phyloP scores from a whole-genome alignment of 2,113 vertebrate genomes.

The Campylomormyrus numenius region DNA sequence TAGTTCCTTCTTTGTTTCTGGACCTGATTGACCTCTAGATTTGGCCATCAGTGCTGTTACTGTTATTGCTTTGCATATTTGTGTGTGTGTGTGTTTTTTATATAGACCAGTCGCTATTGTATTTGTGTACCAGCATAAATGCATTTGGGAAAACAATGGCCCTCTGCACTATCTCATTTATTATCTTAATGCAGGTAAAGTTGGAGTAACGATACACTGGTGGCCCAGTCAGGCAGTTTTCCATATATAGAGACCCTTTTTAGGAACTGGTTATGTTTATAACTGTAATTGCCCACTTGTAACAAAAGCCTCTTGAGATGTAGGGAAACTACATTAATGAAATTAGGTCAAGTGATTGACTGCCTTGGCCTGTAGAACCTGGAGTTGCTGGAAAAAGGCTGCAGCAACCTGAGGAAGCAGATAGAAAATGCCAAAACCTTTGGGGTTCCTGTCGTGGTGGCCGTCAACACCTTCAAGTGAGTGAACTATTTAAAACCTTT shows the following conservation, averaged over 20 bases:
- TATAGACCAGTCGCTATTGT: background rate
- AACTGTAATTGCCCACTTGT: background rate
- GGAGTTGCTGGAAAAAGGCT: conserved; percentile 81
- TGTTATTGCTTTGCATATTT: background rate
- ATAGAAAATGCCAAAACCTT: conserved; percentile 85
- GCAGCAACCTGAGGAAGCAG: conserved; percentile 87
- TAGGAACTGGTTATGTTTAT: background rate
- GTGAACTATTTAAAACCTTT: conserved; percentile 29
- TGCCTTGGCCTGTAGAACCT: conserved; percentile 69
- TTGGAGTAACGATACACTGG: background rate
- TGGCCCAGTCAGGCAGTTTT: background rate
- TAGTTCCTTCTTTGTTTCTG: background rate
- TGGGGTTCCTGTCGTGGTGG: conserved; percentile 88
- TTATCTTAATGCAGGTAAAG: background rate
- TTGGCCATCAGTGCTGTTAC: background rate
- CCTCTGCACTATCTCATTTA: no score
- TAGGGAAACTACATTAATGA: background rate
- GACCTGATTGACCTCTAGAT: background rate
- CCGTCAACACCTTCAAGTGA: conserved; percentile 93
- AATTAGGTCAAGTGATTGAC: conserved; percentile 3
- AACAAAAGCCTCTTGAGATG: background rate
- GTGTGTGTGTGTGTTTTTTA: background rate
- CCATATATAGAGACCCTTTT: background rate
- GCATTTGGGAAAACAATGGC: no score
- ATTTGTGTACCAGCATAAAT: background rate